Evolutionary conservation across 1,140 invertebrate genomes (phyloP).

Genomic region (Drosophila auraria): DNA sequence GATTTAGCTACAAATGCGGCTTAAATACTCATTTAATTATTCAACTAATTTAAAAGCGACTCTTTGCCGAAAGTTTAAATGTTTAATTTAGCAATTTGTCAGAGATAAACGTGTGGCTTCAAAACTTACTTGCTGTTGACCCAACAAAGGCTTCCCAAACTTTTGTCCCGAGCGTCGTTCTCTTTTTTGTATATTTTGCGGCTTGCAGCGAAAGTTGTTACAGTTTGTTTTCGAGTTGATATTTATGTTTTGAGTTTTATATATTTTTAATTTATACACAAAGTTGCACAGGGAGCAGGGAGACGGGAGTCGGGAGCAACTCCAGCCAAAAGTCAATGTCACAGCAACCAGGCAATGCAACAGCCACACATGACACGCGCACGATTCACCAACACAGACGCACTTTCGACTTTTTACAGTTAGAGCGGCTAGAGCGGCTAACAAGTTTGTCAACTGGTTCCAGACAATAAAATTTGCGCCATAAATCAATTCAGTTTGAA

Average conservation of each 20-base stretch:
- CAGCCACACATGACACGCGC: slow-evolving; percentile 60
- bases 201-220: slow-evolving; percentile 44
- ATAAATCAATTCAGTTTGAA: slow-evolving; percentile 82
- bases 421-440: slow-evolving; percentile 67
- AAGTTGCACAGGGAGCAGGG: slow-evolving; percentile 30
- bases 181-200: slow-evolving; percentile 10
- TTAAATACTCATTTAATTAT: not conserved
- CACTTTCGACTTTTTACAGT: slow-evolving; percentile 71
- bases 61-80: not conserved
- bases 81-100: slow-evolving; percentile 29
- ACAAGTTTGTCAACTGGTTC: slow-evolving; percentile 69
- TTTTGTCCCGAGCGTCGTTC: slow-evolving; percentile 26
- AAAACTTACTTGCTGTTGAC: slow-evolving; percentile 68
- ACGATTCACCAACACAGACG: slow-evolving; percentile 72
- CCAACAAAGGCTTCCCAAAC: slow-evolving; percentile 36
- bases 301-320: not conserved
- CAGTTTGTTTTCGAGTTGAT: slow-evolving; percentile 35
- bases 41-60: not conserved
- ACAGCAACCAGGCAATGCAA: slow-evolving; percentile 22
- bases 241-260: slow-evolving; percentile 43
- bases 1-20: not conserved
- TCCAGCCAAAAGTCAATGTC: slow-evolving; percentile 52
- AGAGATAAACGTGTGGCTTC: slow-evolving; percentile 34
- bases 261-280: slow-evolving; percentile 47
- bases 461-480: slow-evolving; percentile 82